Evolutionary conservation across 2,113 vertebrate genomes (phyloP).

Genomic region (Eulacestoma nigropectus): DNA sequence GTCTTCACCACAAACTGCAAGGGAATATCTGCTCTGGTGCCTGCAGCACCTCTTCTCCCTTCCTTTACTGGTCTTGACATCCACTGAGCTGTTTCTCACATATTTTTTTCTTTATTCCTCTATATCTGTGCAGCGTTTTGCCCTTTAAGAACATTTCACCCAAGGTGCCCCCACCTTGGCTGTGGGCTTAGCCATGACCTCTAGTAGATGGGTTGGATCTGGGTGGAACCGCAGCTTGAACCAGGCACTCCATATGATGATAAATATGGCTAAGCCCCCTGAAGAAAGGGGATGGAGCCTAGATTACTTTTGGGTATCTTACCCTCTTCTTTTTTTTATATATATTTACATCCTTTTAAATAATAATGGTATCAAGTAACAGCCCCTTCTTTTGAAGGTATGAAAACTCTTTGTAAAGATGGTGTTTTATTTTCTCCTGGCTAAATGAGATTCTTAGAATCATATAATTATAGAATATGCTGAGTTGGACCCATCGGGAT

Average conservation of each 20-base stretch:
- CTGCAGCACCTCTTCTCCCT: background rate
- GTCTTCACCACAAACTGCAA: background rate
- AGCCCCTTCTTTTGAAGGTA: background rate
- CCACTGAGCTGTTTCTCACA: background rate
- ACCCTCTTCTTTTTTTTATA: background rate
- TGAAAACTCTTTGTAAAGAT: background rate
- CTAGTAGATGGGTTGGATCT: accelerated
- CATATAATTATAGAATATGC: background rate
- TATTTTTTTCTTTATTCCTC: background rate
- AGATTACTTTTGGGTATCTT: background rate
- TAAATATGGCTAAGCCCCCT: background rate
- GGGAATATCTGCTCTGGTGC: background rate
- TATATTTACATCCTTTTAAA: background rate
- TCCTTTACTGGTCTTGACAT: background rate
- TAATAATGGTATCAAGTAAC: background rate
- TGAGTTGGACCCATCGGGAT: background rate
- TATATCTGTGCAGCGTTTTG: background rate
- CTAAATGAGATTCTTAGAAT: background rate
- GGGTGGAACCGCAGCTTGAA: background rate
- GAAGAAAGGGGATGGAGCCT: background rate
- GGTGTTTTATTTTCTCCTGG: background rate
- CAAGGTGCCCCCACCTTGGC: accelerated
- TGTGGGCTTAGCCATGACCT: background rate
- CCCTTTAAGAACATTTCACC: background rate
- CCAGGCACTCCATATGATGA: too few species aligned